Base-by-base conservation (phyloP, 2,888 invertebrate species). In the Acanthosepion lycidas region DNA sequence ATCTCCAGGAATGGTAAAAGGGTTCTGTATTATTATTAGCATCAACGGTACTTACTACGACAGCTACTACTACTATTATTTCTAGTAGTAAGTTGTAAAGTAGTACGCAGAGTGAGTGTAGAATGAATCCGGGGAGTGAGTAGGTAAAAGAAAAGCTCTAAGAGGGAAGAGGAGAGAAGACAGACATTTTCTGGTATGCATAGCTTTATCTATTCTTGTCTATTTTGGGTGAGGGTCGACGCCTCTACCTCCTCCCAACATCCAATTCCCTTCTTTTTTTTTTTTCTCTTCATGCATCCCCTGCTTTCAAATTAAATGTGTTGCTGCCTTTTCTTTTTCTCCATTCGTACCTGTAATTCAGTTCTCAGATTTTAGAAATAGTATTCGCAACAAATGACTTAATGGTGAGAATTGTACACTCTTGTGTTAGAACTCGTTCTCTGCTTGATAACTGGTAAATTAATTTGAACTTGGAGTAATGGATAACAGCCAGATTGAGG, bases 131-230 rank as follows among this genome's bases (percentile, higher is more conserved):
- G n/a, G n/a, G 78, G n/a, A 59, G 59, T 59, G 59, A 59, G 59
- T 20, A 26, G 55, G 51, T 51, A 51, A 51, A 42, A 33, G 33
- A 33, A 59, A 23, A 59, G 59, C 59, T 23, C 20, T 59, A 59
- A 20, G 23, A 78, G 78, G 78, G n/a, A 15, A 2, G n/a, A 12
- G n/a, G 12, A 12, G 78, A 15, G 78, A n/a, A 78, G 78, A 78
- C n/a, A 78, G 78, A 78, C n/a, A 78, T 78, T 78, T 78, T 78
- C n/a, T 78, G 78, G 78, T 78, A 78, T 78, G 78, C 78, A n/a
- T 78, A 78, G n/a, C n/a, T 78, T 78, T 78, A 78, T 78, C 78
- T 78, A 78, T 33, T 78, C 78, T 78, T 78, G 78, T 78, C 78
- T 78, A 78, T 78, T 78, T 78, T 33, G n/a, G 78, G 33, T 78